These are phyloP conservation scores for Gallinago media DNA, from an alignment of 2,113 vertebrate species.

Conservation along the genomic window DNA sequence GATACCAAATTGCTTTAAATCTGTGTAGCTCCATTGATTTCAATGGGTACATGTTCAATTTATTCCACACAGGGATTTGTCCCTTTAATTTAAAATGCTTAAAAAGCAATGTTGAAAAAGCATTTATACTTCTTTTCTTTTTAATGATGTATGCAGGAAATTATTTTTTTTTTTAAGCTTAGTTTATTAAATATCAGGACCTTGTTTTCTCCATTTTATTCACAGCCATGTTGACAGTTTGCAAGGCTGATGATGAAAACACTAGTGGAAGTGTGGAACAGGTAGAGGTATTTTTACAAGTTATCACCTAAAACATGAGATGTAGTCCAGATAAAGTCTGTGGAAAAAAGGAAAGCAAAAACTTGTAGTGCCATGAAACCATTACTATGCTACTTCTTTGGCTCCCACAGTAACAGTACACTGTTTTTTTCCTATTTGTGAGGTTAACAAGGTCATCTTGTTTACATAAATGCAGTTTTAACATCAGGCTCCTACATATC, in stretches of 20 bases:
- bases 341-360: not conserved
- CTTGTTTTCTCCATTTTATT: not conserved
- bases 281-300: not conserved
- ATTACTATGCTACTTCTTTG: not conserved
- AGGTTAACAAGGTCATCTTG: not conserved
- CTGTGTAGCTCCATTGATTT: constrained; percentile 48
- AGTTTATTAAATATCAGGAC: not conserved
- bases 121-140: not conserved
- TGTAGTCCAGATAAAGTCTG: not conserved
- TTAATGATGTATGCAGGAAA: not conserved
- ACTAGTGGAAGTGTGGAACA: not conserved
- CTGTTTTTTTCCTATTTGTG: rapidly evolving
- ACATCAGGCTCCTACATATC: not conserved
- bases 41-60: not conserved
- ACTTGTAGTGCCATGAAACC: not conserved
- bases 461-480: not conserved
- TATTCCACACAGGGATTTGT: not conserved
- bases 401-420: not conserved
- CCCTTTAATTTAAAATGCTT: constrained; percentile 17
- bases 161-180: not conserved
- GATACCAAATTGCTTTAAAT: constrained; percentile 35
- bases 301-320: not conserved
- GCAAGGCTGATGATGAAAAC: not conserved
- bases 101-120: not conserved
- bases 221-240: not conserved